A percentile compares a stretch with the other conserved stretches of the same genome.
phyloP scores from a whole-genome alignment of 1,140 invertebrate genomes.

The Drosophila nannoptera region DNA sequence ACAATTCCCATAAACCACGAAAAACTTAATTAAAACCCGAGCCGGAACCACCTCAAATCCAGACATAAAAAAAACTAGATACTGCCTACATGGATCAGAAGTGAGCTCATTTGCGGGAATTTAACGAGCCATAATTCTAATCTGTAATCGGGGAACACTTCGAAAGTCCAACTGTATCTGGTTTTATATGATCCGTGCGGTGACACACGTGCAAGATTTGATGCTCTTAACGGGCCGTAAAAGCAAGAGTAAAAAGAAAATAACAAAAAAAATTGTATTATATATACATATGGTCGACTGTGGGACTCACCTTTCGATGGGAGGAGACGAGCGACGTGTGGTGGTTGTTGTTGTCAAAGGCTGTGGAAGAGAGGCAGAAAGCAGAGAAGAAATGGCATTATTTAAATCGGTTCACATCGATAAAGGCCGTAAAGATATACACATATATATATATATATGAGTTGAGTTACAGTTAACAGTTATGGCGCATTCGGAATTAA shows the following conservation, averaged over 20 bases:
- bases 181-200: constrained; percentile 8
- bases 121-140: constrained; percentile 72
- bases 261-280: neutral
- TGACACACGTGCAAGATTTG: constrained; percentile 52
- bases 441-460: constrained; percentile 16
- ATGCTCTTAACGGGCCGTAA: constrained; percentile 51
- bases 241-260: constrained; percentile 12
- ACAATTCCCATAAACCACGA: constrained; percentile 62
- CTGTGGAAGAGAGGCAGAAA: constrained; percentile 50
- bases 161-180: constrained; percentile 25
- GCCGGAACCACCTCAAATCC: constrained; percentile 50
- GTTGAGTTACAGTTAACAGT: neutral
- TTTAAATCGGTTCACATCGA: constrained; percentile 14
- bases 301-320: constrained; percentile 67
- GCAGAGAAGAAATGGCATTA: constrained; percentile 34
- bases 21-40: constrained; percentile 56
- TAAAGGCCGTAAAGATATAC: constrained; percentile 11
- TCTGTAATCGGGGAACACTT: constrained; percentile 61
- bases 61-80: constrained; percentile 10
- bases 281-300: neutral
- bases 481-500: constrained; percentile 30
- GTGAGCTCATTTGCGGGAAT: constrained; percentile 55
- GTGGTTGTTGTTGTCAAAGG: constrained; percentile 65
- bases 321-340: constrained; percentile 61
- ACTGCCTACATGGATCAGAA: constrained; percentile 32